Evolutionary conservation across 2,797 vertebrate species (phyloP).

Genomic region (Ara ararauna): DNA sequence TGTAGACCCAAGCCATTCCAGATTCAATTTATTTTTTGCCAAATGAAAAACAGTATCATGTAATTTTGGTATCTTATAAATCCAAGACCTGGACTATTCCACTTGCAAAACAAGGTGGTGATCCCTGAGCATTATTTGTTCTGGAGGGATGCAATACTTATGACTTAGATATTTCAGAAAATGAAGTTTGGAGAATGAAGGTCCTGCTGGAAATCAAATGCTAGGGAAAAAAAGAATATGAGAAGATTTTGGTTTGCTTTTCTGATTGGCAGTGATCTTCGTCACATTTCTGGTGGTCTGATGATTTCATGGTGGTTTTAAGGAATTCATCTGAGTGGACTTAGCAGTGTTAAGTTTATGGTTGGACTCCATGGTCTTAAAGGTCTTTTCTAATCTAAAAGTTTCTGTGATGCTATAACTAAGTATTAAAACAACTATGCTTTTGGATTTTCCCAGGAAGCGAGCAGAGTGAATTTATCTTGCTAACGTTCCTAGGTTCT

Average conservation of each 20-base stretch:
- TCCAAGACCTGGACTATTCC: neutral
- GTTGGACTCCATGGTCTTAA: neutral
- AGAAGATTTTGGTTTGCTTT: neutral
- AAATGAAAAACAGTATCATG: neutral
- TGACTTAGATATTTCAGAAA: neutral
- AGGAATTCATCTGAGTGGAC: neutral
- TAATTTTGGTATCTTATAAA: neutral
- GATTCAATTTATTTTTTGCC: neutral
- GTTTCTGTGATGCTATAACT: neutral
- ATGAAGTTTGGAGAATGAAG: neutral
- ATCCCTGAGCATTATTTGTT: neutral
- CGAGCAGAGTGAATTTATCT: neutral
- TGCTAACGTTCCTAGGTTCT: neutral
- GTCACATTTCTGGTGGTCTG: neutral
- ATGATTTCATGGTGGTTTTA: neutral
- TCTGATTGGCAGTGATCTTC: neutral
- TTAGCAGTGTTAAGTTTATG: neutral
- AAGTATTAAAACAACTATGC: neutral
- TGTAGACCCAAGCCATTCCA: accelerated
- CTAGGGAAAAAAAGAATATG: neutral
- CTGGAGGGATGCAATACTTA: neutral
- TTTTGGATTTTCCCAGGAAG: neutral
- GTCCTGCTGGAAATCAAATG: neutral
- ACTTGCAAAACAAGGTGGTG: neutral
- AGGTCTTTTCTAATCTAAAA: neutral